A percentile compares a stretch with the other conserved stretches of the same genome.
phyloP scores from a whole-genome alignment of 2,113 vertebrate species.

The Pseudonaja textilis region DNA sequence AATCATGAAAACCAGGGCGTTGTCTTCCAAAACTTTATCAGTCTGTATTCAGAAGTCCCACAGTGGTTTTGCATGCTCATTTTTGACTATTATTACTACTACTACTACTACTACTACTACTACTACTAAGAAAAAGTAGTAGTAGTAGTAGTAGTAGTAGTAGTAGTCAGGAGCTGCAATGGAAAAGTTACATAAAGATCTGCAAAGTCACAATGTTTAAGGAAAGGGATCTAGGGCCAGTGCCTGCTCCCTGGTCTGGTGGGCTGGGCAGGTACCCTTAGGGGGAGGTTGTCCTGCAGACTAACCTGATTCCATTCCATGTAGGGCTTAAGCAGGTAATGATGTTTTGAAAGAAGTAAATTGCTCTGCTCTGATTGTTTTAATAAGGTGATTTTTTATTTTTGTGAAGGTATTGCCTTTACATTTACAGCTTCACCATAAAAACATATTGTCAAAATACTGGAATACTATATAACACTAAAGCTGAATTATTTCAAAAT shows the following conservation, averaged over 20 bases:
- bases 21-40: too few relatives aligned
- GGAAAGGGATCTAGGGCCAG: not conserved
- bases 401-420: not conserved
- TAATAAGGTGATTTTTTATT: not conserved
- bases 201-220: not conserved
- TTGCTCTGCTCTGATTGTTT: not conserved
- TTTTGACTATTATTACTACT: too few relatives aligned
- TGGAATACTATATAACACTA: not conserved
- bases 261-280: not conserved
- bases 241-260: not conserved
- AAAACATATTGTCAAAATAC: not conserved
- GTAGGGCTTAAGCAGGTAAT: not conserved
- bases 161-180: not conserved
- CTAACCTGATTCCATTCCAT: not conserved
- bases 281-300: not conserved
- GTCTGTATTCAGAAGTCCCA: too few relatives aligned
- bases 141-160: too few relatives aligned
- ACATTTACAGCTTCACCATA: not conserved
- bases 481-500: not conserved
- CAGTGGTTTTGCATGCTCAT: too few relatives aligned
- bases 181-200: not conserved
- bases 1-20: too few relatives aligned
- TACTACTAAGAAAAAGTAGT: too few relatives aligned
- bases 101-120: too few relatives aligned
- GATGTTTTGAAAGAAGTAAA: conserved; percentile 2